Evolutionary conservation across 1,140 invertebrate genomes (phyloP).

Genomic region (Oryzaephilus surinamensis): DNA sequence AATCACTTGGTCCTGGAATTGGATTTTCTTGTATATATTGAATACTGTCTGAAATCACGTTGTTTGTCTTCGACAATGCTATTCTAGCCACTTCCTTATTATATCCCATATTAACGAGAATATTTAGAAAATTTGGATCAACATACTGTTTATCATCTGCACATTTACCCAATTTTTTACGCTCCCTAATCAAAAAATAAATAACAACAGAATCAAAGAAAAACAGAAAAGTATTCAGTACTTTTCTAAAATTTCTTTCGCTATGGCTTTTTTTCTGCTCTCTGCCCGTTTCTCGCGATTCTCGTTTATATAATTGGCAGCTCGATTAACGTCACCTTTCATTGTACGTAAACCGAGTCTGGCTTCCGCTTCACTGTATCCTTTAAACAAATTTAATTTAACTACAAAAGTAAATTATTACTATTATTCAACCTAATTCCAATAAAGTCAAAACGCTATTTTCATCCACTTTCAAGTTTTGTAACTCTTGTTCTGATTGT

Average conservation of each 20-base stretch:
- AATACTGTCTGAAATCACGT: constrained; percentile 53
- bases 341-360: constrained; percentile 53
- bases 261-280: constrained; percentile 40
- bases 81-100: constrained; percentile 40
- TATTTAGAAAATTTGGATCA: constrained; percentile 42
- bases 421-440: constrained; percentile 41
- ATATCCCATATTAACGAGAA: constrained; percentile 57
- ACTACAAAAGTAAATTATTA: not conserved
- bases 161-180: constrained; percentile 37
- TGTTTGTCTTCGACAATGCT: constrained; percentile 54
- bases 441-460: constrained; percentile 42
- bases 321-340: constrained; percentile 45
- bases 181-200: constrained; percentile 32
- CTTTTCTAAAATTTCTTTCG: constrained; percentile 40
- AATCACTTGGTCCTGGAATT: constrained; percentile 30
- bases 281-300: constrained; percentile 42
- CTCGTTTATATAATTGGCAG: constrained; percentile 53
- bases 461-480: constrained; percentile 50
- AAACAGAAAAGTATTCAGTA: constrained; percentile 16
- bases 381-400: constrained; percentile 25
- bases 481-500: constrained; percentile 49
- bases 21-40: constrained; percentile 51
- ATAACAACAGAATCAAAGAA: not conserved
- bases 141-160: constrained; percentile 42
- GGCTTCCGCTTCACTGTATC: constrained; percentile 52